A percentile compares a stretch with the other conserved stretches of the same genome.
Conservation (phyloP, 2,797 vertebrate genomes). For the Allobates femoralis region DNA sequence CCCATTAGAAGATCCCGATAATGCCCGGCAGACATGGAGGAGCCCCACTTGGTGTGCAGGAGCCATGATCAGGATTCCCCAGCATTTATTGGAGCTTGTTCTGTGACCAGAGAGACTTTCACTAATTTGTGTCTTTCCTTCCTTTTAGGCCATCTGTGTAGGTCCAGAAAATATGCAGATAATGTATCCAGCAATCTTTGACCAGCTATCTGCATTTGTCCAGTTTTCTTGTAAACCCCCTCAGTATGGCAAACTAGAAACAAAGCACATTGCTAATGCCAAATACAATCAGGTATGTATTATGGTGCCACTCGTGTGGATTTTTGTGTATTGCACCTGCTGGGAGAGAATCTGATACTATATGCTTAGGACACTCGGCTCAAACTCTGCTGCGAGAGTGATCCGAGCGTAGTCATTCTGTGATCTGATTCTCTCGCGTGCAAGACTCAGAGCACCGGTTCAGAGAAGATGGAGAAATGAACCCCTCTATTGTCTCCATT, state of each 20-base stretch:
- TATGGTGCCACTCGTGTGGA: not conserved
- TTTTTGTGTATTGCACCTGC: too few relatives aligned
- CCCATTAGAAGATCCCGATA: not conserved
- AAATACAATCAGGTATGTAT: conserved; percentile 96
- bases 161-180: conserved; percentile 97
- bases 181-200: conserved; percentile 99
- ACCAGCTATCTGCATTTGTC: conserved; percentile 95
- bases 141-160: conserved; percentile 91
- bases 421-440: too few relatives aligned
- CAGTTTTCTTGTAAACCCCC: conserved; percentile 99
- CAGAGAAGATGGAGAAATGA: too few relatives aligned
- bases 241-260: conserved; percentile 96
- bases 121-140: conserved; percentile 1
- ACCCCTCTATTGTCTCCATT: too few relatives aligned
- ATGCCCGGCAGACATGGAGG: not conserved
- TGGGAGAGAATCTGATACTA: too few relatives aligned
- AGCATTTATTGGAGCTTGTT: not conserved
- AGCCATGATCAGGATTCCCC: not conserved
- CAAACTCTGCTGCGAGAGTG: too few relatives aligned
- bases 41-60: not conserved
- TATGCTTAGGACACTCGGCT: too few relatives aligned
- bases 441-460: too few relatives aligned
- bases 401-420: too few relatives aligned
- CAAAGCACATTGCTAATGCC: conserved; percentile 98
- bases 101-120: not conserved